Base-by-base conservation (phyloP, 2,797 vertebrate species). In the Manis javanica region DNA sequence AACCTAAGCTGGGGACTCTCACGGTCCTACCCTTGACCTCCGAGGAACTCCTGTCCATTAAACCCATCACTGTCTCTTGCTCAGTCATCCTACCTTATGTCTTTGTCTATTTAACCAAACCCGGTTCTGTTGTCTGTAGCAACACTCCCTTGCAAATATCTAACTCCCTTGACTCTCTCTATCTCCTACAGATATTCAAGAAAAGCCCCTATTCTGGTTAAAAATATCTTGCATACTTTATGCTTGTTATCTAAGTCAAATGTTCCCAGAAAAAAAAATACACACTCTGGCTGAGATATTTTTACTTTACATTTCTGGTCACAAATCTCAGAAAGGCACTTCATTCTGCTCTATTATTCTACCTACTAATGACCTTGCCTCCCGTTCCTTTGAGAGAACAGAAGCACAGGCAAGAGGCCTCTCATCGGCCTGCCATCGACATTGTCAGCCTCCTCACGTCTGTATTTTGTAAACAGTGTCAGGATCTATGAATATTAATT, bases 401-500 rank as follows among this genome's bases (percentile, higher is more conserved):
- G 55, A 71, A 59, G 7, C 5, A 4, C n/a, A 64, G 34, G 7
- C 29, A 74, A 42, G 34, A 95, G 37, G 4, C 31, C 23, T 68
- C n/a, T 61, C 15, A 3, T 66, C 7, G 39, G 61, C 61, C n/a
- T 7, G 2, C 15, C 46, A 5, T 57, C 49, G 39, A 39, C 16
- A 87, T 89, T 74, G 26, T 46, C 69, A 82, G 4, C 53, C 83
- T 89, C 68, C 71, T 90, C 83, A 88, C 82, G 46, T 82, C 42
- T 37, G 5, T 86, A 46, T 90, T 96, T 94, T 81, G 71, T 94
- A 96, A 87, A 95, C 75, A 91, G 59, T 87, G 37, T 34, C n/a
- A 21, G n/a, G 34, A 79, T 72, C 78, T 91, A 72, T 94, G 93
- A 87, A 96, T 94, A 94, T 91, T 96, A 84, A 94, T 95, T 91